These are phyloP conservation scores for Syrphus vitripennis DNA, from an alignment of 2,888 invertebrate species.

Conservation along the genomic window DNA sequence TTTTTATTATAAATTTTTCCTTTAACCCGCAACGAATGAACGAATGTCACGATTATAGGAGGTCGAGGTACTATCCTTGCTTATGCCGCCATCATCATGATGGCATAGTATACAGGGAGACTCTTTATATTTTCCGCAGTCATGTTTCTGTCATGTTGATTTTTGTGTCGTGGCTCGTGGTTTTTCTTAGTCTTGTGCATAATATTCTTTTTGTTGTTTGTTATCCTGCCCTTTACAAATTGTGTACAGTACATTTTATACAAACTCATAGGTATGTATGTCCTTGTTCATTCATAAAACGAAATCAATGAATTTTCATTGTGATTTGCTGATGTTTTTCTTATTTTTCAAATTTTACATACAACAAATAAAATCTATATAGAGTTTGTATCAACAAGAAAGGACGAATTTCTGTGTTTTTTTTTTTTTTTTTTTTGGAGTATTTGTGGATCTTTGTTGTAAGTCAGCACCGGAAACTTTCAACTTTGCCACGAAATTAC, in stretches of 20 bases:
- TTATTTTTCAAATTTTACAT: not conserved
- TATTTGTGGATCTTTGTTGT: conserved; percentile 39
- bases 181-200: conserved; percentile 7
- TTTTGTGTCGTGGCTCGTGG: conserved; percentile 53
- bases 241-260: not conserved
- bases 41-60: not conserved
- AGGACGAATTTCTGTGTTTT: conserved; percentile 15
- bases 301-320: conserved; percentile 68
- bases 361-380: not conserved
- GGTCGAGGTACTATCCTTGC: not conserved
- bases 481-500: conserved; percentile 66
- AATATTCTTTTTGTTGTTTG: not conserved
- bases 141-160: conserved; percentile 63
- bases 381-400: not conserved
- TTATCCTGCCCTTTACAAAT: not conserved
- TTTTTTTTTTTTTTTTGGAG: too few relatives aligned
- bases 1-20: conserved; percentile 17
- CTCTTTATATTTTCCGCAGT: conserved; percentile 45
- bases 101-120: not conserved
- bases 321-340: conserved; percentile 21
- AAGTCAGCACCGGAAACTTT: conserved; percentile 44
- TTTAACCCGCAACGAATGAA: conserved; percentile 3
- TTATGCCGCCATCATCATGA: not conserved
- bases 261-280: not conserved
- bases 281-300: conserved; percentile 57